Evolutionary conservation across 2,888 invertebrate genomes (phyloP).

Genomic region (Cephus nigrinus): DNA sequence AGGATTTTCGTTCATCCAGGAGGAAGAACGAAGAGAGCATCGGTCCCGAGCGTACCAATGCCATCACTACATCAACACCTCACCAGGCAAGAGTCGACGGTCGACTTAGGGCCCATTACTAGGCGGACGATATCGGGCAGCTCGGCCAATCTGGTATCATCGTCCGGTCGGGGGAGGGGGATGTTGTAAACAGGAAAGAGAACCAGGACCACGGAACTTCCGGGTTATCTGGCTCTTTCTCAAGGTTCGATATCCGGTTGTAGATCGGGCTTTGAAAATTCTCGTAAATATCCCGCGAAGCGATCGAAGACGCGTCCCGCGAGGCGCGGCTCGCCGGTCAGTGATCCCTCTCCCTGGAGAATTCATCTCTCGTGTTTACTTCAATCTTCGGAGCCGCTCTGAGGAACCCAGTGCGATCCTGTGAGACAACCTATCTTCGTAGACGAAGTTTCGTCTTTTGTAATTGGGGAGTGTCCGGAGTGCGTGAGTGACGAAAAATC

Average conservation of each 20-base stretch:
- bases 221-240: neutral
- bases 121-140: neutral
- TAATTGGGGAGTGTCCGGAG: neutral
- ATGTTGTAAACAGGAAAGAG: neutral
- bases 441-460: neutral
- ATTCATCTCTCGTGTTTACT: constrained; percentile 45
- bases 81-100: neutral
- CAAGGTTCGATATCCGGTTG: neutral
- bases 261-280: neutral
- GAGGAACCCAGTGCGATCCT: neutral
- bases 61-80: neutral
- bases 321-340: constrained; percentile 56
- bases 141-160: neutral
- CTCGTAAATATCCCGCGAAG: constrained; percentile 5
- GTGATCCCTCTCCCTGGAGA: constrained; percentile 49
- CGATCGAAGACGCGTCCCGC: constrained; percentile 45
- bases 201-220: neutral
- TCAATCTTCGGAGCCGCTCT: constrained; percentile 7
- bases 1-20: neutral
- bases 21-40: neutral
- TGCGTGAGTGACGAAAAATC: neutral
- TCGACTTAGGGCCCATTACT: neutral
- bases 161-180: neutral
- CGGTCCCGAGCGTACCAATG: neutral
- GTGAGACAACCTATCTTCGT: neutral